Percentiles rank a stretch among this genome's conserved stretches.
phyloP scores from a whole-genome alignment of 2,888 invertebrate genomes.

The Entomobrya multifasciata region DNA sequence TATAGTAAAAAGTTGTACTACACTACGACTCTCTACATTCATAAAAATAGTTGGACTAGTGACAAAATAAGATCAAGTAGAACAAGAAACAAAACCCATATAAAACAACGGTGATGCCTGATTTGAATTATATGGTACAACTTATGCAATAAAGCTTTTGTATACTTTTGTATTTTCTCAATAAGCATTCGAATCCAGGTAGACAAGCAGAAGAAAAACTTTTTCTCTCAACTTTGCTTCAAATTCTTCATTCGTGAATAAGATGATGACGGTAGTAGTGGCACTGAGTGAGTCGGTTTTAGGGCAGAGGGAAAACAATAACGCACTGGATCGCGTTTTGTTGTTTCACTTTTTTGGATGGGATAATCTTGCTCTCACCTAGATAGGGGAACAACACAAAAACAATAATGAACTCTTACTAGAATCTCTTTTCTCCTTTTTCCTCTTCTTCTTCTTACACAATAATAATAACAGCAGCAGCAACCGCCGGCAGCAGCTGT shows the following conservation, averaged over 20 bases:
- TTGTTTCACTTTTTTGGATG: conserved; percentile 17
- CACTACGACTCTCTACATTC: too few species aligned
- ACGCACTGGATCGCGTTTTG: not conserved
- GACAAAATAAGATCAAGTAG: not conserved
- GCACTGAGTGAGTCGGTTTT: not conserved
- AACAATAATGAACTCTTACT: not conserved
- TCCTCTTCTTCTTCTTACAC: not conserved
- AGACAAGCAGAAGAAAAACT: not conserved
- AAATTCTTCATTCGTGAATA: too few species aligned
- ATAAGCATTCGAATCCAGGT: not conserved
- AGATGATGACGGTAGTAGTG: not conserved
- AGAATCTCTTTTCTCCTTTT: not conserved
- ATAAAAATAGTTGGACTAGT: not conserved
- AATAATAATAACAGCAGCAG: not conserved
- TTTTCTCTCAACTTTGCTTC: not conserved
- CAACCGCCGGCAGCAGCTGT: not conserved
- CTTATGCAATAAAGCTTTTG: not conserved
- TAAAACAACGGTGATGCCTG: too few species aligned
- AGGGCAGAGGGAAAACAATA: not conserved
- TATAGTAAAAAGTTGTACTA: too few species aligned
- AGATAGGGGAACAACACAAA: not conserved
- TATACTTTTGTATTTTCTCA: not conserved
- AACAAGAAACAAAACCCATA: too few species aligned
- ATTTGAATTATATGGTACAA: not conserved
- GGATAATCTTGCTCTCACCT: not conserved